Percentiles rank a stretch among this genome's conserved stretches.
These are phyloP conservation scores for Sparidentex hasta DNA, from an alignment of 2,797 vertebrate species.

Conservation along the genomic window DNA sequence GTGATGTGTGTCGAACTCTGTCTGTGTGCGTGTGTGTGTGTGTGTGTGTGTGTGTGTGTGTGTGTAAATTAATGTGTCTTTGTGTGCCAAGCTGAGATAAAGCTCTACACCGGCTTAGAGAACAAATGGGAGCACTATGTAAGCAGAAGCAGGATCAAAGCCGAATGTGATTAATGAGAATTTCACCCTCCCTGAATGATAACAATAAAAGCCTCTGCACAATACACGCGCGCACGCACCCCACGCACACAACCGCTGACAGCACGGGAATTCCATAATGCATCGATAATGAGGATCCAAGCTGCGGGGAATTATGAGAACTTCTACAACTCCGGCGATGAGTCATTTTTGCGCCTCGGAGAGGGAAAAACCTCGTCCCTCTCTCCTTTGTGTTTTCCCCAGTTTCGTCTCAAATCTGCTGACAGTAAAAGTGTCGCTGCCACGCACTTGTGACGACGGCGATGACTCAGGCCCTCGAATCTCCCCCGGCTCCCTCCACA, in stretches of 20 bases:
- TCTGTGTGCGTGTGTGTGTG: slow-evolving; percentile 27
- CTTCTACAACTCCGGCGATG: slow-evolving; percentile 68
- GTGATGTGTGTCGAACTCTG: slow-evolving; percentile 64
- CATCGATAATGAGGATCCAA: slow-evolving; percentile 63
- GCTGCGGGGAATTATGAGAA: slow-evolving; percentile 68
- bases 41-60: slow-evolving; percentile 23
- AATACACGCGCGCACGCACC: slow-evolving; percentile 32
- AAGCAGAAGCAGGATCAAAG: slow-evolving; percentile 80
- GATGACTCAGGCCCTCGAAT: slow-evolving; percentile 74
- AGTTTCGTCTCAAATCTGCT: slow-evolving; percentile 62
- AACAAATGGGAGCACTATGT: slow-evolving; percentile 74
- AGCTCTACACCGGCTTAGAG: slow-evolving; percentile 56
- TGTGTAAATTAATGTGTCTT: slow-evolving; percentile 62
- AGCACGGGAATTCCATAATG: slow-evolving; percentile 58
- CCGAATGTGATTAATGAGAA: slow-evolving; percentile 73
- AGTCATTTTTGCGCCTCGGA: slow-evolving; percentile 68
- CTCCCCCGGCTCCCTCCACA: slow-evolving; percentile 65
- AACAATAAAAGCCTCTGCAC: slow-evolving; percentile 61
- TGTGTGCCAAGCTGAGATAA: slow-evolving; percentile 72
- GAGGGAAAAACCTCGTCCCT: slow-evolving; percentile 50
- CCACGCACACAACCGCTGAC: slow-evolving; percentile 38
- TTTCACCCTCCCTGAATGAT: slow-evolving; percentile 72
- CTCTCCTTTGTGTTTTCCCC: slow-evolving; percentile 48
- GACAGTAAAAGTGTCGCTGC: slow-evolving; percentile 74
- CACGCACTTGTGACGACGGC: slow-evolving; percentile 61